Evolutionary conservation across 2,797 vertebrate species (phyloP).

Genomic region (Chromis chromis): DNA sequence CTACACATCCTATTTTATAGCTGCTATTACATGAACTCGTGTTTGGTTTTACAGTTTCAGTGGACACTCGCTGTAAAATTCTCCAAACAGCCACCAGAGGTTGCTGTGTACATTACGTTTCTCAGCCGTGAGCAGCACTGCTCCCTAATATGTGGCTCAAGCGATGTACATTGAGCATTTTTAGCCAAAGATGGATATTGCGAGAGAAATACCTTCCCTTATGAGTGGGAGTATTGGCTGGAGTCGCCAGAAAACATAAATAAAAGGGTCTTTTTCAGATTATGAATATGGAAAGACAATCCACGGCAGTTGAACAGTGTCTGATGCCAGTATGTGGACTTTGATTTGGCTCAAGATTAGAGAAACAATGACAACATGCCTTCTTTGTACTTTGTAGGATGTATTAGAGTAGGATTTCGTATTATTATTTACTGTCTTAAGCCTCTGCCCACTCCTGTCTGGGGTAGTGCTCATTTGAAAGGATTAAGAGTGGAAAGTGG

Average conservation of each 20-base stretch:
- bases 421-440: conserved; percentile 55
- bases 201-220: conserved; percentile 48
- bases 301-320: not conserved
- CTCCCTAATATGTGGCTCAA: conserved; percentile 11
- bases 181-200: conserved; percentile 43
- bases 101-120: conserved; percentile 69
- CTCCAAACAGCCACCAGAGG: conserved; percentile 78
- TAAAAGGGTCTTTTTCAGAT: conserved; percentile 49
- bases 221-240: conserved; percentile 39
- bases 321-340: conserved; percentile 44
- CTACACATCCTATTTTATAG: conserved; percentile 63
- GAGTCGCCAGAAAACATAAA: conserved; percentile 53
- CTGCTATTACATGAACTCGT: conserved; percentile 45
- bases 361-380: conserved; percentile 53
- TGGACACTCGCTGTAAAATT: not conserved
- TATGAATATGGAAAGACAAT: conserved; percentile 50
- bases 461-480: conserved; percentile 50
- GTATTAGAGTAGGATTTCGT: conserved; percentile 44
- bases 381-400: conserved; percentile 51
- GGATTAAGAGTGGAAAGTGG: conserved; percentile 62
- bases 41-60: conserved; percentile 38
- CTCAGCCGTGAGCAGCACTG: not conserved
- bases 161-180: conserved; percentile 39
- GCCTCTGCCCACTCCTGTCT: conserved; percentile 51
- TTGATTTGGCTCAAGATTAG: conserved; percentile 59